Evolutionary conservation across 2,113 vertebrate genomes (phyloP), one percentile per base, ranked within the genome.

Genomic region (Ptilorrhoa leucosticta): DNA sequence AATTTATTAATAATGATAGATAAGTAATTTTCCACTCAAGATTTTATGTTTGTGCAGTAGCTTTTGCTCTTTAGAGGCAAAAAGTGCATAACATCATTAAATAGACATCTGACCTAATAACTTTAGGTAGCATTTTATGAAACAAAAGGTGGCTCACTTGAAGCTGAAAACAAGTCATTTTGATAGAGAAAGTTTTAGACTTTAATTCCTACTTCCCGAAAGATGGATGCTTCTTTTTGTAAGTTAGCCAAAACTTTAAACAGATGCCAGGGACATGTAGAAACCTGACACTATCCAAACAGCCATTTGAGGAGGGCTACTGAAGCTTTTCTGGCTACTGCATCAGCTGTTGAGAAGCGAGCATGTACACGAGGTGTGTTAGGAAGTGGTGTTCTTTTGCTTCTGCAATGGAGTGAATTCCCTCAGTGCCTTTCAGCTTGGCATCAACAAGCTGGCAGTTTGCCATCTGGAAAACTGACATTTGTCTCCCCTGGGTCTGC

Each of bases 381-480:
- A 88, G 76, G 54, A 86, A 96, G 87, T 35, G 47, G 75, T 58
- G 23, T 72, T 91, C 71, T 94, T 93, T 66, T 94, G 65, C 68
- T 89, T 95, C 77, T 89, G 53, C 78, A 89, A 26, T 68, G 65
- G 83, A 96, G 61, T 84, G 44, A 96, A 96, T 86, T 95, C 89
- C 86, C 70, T 91, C 33, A 13, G 95, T 79, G 81, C 78, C 61
- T 89, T 94, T 93, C 92, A 81, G 20, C 6, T 4, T 10, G 3
- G 50, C 66, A 75, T 71, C 58, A 31, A 79, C 30, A 82, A 44
- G 78, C 92, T 97, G 97, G 97, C 96, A 91, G 90, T 76, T 88
- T 94, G 93, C 95, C 97, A 91, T 93, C 88, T 88, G 91, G 83
- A 96, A 96, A 95, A 84, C 70, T 89, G 93, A 95, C 96, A 85